Base-by-base conservation (phyloP, 1,140 invertebrate species). In the Gerris buenoi region DNA sequence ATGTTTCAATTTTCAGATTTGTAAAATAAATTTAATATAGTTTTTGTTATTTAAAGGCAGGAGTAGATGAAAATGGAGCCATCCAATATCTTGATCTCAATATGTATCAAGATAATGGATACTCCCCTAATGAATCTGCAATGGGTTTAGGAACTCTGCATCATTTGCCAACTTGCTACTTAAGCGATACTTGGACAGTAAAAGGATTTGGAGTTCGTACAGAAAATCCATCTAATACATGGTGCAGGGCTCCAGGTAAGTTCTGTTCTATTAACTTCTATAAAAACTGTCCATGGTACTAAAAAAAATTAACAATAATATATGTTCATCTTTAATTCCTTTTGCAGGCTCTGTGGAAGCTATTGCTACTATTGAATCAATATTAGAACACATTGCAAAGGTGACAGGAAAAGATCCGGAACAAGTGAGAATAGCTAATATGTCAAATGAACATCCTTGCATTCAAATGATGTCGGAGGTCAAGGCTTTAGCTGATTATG, bases 381-480 rank as follows among this genome's bases (percentile, higher is more conserved):
- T 94, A 10, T 88, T 95, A 81, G 90, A 95, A 71, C 87, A 90
- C 73, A 87, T 93, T 68, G 84, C 89, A 0, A 82, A 81, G 65
- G 78, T 76, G 60, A 72, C 87, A 2, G 79, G 81, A 1, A 79
- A 83, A 70, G 89, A 93, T 78, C 83, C 90, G 0, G 68, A 85
- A 1, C 82, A 87, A 65, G 82, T 91, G 0, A 79, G 84, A 67
- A 69, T 84, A 29, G 77, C 76, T 3, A 91, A 91, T 72, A 78
- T 90, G 68, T 76, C 75, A 22, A 65, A 22, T 27, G 18, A 58
- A 25, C 27, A 67, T 22, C 59, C 27, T 25, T 29, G 27, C 15
- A 56, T 68, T 27, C 33, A 46, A 26, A 81, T 88, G 75, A 79
- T 87, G 15, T 74, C 82, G 14, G 81, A 83, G 18, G 66, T 87